Conservation (phyloP, 2,113 vertebrate species). For the Festucalex cinctus region DNA sequence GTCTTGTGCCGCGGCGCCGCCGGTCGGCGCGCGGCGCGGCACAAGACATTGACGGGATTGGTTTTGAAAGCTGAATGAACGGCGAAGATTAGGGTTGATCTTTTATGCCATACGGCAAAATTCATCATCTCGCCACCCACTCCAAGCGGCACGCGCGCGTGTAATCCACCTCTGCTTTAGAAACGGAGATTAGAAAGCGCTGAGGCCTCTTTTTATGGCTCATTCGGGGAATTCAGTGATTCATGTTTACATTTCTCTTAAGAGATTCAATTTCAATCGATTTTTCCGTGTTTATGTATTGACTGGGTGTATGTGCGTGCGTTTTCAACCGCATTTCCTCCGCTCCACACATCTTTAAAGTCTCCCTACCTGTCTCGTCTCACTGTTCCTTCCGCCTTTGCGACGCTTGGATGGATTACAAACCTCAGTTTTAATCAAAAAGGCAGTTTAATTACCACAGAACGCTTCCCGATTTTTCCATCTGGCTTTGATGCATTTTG, state of each 20-base stretch:
- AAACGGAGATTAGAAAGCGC: conserved; percentile 54
- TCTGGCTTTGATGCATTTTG: conserved; percentile 44
- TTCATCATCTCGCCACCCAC: conserved; percentile 55
- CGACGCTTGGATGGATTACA: conserved; percentile 48
- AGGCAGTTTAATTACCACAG: conserved; percentile 56
- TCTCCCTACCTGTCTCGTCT: conserved; percentile 5
- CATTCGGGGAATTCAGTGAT: conserved; percentile 33
- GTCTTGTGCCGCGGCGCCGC: not conserved
- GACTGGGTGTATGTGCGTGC: not conserved
- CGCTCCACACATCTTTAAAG: not conserved
- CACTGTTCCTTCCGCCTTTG: conserved; percentile 13
- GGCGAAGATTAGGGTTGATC: conserved; percentile 51
- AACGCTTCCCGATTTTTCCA: conserved; percentile 45
- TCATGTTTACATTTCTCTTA: conserved; percentile 38
- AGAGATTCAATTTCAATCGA: conserved; percentile 28
- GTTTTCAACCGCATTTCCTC: not conserved
- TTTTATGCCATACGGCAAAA: conserved; percentile 40
- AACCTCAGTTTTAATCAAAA: conserved; percentile 54
- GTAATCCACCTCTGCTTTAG: conserved; percentile 46
- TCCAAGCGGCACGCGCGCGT: conserved; percentile 21
- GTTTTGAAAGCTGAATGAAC: conserved; percentile 43
- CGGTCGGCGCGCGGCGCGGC: not conserved
- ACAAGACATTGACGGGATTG: conserved; percentile 28
- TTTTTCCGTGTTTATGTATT: conserved; percentile 7
- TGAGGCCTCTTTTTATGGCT: conserved; percentile 25